Evolutionary conservation across 2,113 vertebrate species (phyloP), one percentile per base, ranked within the genome.

Genomic region (Danionella cerebrum): DNA sequence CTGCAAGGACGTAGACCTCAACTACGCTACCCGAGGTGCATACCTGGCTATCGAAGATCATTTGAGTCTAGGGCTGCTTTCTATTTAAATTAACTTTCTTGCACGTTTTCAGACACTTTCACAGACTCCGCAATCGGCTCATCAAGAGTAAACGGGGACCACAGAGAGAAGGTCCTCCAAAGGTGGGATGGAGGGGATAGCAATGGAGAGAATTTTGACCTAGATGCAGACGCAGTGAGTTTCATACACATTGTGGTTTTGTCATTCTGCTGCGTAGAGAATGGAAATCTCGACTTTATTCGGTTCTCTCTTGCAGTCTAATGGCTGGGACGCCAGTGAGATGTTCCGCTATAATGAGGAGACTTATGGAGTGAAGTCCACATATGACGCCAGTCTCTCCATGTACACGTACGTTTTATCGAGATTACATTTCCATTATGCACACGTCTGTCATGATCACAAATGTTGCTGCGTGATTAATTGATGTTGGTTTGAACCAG

Each of bases 331-430:
- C 71, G 90, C 93, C 68, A 96, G 93, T 14, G 93, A 95, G 76
- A 95, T 96, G 93, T 95, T 96, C 69, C 92, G 91, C 70, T 94
- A 81, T 83, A 96, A 96, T 31, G 92, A 96, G 80, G 91, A 93
- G 65, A 94, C 91, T 66, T 95, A 95, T 3, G 93, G 93, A 1
- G 84, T 95, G 52, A 95, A 94, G 53, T 94, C 93, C 6, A 96
- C 93, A 1, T 96, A 96, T 36, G 93, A 96, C 72, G 87, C 93
- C 70, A 96, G 93, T 72, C 90, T 96, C 12, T 89, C 93, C 5
- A 91, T 93, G 78, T 96, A 96, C 67, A 96, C 93, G 93, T 95
- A 76, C 89, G 93, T 67, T 41, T 1, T 33, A 33, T 33, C 9
- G 5, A 9, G 5, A 33, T 33, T 33, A 6, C 7, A 4, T 31